phyloP scores from a whole-genome alignment of 2,113 vertebrate species.

The Centropus bengalensis region DNA sequence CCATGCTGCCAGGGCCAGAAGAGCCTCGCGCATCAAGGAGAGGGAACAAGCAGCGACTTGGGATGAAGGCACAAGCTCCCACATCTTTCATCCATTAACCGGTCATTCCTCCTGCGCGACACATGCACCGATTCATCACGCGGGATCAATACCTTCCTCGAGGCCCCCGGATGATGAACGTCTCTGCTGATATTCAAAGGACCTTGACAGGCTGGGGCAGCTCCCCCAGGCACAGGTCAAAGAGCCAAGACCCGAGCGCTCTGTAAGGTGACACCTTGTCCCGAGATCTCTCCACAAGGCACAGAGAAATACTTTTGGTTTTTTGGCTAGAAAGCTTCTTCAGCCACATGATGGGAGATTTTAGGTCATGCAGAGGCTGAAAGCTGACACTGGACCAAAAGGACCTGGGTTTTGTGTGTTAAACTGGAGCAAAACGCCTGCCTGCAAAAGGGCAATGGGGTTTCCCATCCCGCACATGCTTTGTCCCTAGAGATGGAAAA shows the following conservation, averaged over 20 bases:
- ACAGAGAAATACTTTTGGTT: background rate
- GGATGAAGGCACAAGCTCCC: background rate
- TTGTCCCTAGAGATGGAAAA: background rate
- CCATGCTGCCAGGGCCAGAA: background rate
- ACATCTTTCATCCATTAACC: conserved; percentile 49
- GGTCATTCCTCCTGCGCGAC: background rate
- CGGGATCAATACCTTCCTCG: conserved; percentile 48
- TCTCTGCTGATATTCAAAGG: conserved; percentile 24
- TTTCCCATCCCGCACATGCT: background rate
- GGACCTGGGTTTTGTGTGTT: background rate
- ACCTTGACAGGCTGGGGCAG: conserved; percentile 15
- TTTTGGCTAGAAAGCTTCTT: background rate
- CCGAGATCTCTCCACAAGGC: background rate
- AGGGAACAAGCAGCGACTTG: background rate
- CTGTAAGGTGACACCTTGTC: background rate
- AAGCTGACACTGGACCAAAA: background rate
- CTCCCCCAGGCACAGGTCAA: conserved; percentile 29
- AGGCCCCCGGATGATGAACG: background rate
- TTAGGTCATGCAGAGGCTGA: background rate
- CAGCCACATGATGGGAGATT: background rate
- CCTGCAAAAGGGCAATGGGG: background rate
- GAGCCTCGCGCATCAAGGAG: accelerated
- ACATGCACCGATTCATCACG: conserved; percentile 8
- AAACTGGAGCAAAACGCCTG: background rate
- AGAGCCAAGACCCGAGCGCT: background rate